Conservation (phyloP, 2,888 invertebrate genomes). For the Xylophagus ater region DNA sequence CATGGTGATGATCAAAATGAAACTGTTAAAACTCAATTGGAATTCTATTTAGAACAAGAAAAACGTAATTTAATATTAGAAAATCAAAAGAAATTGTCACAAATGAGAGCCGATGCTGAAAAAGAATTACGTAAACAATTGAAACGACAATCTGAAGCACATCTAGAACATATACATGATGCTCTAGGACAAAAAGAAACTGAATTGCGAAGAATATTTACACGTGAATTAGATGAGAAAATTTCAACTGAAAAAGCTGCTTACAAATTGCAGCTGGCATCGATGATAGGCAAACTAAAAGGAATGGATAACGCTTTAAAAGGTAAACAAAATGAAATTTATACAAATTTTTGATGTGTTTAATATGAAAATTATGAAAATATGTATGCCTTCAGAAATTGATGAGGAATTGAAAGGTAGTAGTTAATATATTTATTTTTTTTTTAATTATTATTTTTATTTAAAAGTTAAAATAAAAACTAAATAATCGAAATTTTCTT, state of each 20-base stretch:
- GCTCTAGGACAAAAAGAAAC: constrained; percentile 47
- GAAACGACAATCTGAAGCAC: constrained; percentile 75
- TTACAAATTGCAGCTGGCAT: constrained; percentile 59
- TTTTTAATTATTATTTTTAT: background rate
- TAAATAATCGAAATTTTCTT: constrained; percentile 11
- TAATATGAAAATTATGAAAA: background rate
- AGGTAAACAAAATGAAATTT: constrained; percentile 41
- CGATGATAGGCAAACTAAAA: constrained; percentile 59
- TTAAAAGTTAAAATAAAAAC: background rate
- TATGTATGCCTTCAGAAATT: constrained; percentile 28
- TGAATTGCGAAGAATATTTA: constrained; percentile 43
- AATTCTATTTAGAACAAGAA: constrained; percentile 59
- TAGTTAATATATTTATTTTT: constrained; percentile 7
- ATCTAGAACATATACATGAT: constrained; percentile 68
- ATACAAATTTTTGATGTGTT: background rate
- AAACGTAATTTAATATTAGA: constrained; percentile 53
- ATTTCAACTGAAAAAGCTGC: constrained; percentile 54
- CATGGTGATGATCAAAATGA: constrained; percentile 45
- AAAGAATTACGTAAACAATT: constrained; percentile 64
- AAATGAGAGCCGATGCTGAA: constrained; percentile 56
- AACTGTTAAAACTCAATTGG: constrained; percentile 46
- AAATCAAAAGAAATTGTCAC: constrained; percentile 55
- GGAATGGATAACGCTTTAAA: constrained; percentile 68
- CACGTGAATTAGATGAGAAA: constrained; percentile 53
- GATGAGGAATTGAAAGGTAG: constrained; percentile 38